A percentile compares a stretch with the other conserved stretches of the same genome.
Conservation (phyloP, 2,113 vertebrate genomes). For the Uropsilus gracilis region DNA sequence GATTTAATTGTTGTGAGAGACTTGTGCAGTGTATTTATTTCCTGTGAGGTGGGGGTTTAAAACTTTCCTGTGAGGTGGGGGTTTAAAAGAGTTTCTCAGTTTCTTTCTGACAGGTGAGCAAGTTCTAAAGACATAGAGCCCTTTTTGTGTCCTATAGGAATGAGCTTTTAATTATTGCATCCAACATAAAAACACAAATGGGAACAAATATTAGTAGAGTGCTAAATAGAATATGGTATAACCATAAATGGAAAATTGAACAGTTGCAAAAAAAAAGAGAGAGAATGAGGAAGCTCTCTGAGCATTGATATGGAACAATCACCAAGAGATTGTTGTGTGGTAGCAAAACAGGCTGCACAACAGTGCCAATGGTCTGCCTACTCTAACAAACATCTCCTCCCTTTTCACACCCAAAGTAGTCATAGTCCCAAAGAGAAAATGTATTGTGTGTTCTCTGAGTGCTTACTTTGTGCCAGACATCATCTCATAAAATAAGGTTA, state of each 20-base stretch:
- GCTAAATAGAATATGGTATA: constrained; percentile 5
- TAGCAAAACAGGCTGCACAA: not conserved
- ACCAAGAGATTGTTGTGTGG: constrained; percentile 15
- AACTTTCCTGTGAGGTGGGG: not conserved
- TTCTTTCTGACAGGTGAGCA: not conserved
- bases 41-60: not conserved
- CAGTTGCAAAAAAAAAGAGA: constrained; percentile 39
- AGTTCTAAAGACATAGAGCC: not conserved
- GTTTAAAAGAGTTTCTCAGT: not conserved
- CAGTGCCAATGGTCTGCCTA: not conserved
- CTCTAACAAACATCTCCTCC: not conserved
- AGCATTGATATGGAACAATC: constrained; percentile 53
- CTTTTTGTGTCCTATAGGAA: not conserved
- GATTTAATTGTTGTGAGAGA: constrained; percentile 38
- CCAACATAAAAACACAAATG: constrained; percentile 28
- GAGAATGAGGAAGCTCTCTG: constrained; percentile 62
- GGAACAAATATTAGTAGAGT: not conserved
- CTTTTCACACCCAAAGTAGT: not conserved
- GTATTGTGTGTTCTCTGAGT: not conserved
- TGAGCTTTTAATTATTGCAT: not conserved
- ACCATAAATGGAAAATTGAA: constrained; percentile 43
- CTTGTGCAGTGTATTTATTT: not conserved
- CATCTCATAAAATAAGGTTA: not conserved
- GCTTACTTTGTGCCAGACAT: not conserved
- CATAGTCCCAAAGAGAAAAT: not conserved